Evolutionary conservation across 2,888 invertebrate genomes (phyloP), one percentile per base, ranked within the genome.

Genomic region (Limnephilus lunatus): DNA sequence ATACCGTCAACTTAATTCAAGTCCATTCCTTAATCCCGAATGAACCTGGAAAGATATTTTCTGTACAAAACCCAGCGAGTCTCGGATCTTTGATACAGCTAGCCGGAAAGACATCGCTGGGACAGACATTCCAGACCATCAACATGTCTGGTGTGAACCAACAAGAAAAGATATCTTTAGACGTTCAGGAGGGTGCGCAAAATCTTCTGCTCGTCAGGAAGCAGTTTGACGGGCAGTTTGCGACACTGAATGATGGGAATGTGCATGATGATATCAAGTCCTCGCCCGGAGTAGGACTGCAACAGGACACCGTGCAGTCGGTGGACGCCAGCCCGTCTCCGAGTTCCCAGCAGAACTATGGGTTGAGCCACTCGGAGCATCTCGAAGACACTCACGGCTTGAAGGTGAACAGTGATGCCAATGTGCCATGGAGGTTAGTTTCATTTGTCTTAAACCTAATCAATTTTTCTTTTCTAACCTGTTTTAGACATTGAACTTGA

Each of bases 1-100:
- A 91, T 25, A 93, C 94, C 0, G 88, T 94, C 31, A 94, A 94
- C 82, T 82, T 94, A 85, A 94, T 94, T 31, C 94, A 94, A 92
- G 93, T 94, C 2, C 93, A 94, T 83, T 93, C 93, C 4, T 87
- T 93, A 82, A 93, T 93, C 85, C 90, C 92, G 4, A 89, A 81
- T 15, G 92, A 92, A 53, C 92, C 92, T 30, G 93, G 93, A 25
- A 94, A 94, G 82, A 90, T 94, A 85, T 94, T 91, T 83, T 91
- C 92, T 2, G 93, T 94, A 11, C 94, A 93, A 85, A 94, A 93
- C 68, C 90, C 93, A 39, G 92, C 93, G 11, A 91, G 91, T n/a
- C 81, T 94, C 15, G 90, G 90, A 31, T 93, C 93, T 11, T 68
- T 94, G 90, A 89, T 94, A 9, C 94, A 93, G 44, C 35, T 94